These are phyloP conservation scores for Eurytoma adleriae DNA, from an alignment of 2,888 invertebrate species.

Conservation along the genomic window DNA sequence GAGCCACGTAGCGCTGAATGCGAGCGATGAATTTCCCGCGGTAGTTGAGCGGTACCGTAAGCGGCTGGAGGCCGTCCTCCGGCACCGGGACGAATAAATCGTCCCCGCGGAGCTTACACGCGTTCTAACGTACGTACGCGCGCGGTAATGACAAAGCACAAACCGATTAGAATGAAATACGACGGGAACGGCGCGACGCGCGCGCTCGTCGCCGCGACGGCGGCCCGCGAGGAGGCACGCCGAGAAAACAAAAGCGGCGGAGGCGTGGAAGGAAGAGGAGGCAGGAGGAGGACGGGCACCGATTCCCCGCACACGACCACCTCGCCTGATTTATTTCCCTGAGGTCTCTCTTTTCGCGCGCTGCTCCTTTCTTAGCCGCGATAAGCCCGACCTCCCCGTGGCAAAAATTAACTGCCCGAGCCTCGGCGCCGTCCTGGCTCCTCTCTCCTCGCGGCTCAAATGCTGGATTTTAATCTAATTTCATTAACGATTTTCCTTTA, in stretches of 20 bases:
- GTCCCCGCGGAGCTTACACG: not conserved
- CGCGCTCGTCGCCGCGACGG: not conserved
- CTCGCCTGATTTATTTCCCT: constrained; percentile 46
- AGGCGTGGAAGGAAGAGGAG: constrained; percentile 21
- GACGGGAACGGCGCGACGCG: constrained; percentile 17
- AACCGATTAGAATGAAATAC: constrained; percentile 53
- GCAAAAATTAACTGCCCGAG: too few species aligned
- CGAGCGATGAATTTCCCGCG: not conserved
- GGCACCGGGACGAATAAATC: constrained; percentile 24
- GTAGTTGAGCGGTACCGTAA: constrained; percentile 11
- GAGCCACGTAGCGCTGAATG: too few species aligned
- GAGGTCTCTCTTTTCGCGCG: constrained; percentile 29
- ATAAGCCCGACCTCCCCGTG: not conserved
- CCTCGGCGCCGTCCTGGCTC: too few species aligned
- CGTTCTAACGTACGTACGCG: not conserved
- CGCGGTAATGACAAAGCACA: constrained; percentile 48
- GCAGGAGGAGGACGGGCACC: not conserved
- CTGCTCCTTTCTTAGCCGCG: constrained; percentile 23
- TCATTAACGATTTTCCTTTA: too few species aligned
- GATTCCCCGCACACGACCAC: constrained; percentile 14
- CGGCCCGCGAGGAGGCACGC: constrained; percentile 5
- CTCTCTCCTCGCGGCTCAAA: too few species aligned
- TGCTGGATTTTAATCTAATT: too few species aligned
- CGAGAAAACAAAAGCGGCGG: constrained; percentile 28
- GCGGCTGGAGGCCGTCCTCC: not conserved